These are phyloP conservation scores for Cheilosia pagana DNA, from an alignment of 2,888 invertebrate species.

Conservation along the genomic window DNA sequence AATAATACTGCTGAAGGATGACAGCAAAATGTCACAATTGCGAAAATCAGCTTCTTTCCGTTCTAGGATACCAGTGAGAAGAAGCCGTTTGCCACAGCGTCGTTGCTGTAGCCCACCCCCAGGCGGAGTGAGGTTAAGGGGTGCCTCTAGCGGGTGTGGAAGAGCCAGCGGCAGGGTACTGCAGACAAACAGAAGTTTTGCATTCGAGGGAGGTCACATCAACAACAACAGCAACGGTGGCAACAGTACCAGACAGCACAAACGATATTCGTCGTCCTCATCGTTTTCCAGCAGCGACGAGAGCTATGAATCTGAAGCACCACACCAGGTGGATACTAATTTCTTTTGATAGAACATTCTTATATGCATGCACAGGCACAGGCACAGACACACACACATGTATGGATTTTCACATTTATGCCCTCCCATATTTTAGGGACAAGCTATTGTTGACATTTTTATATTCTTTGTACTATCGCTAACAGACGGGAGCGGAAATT, in stretches of 20 bases:
- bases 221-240: slow-evolving; percentile 36
- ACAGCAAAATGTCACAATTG: slow-evolving; percentile 78
- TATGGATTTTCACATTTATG: slow-evolving; percentile 39
- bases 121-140: slow-evolving; percentile 58
- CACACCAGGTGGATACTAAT: slow-evolving; percentile 77
- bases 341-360: slow-evolving; percentile 56
- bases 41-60: slow-evolving; percentile 80
- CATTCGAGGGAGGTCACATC: slow-evolving; percentile 64
- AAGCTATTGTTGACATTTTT: slow-evolving; percentile 64
- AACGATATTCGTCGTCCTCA: slow-evolving; percentile 77
- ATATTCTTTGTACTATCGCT: slow-evolving; percentile 32
- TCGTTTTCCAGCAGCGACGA: slow-evolving; percentile 79
- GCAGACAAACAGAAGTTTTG: slow-evolving; percentile 75
- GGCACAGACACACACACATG: neutral
- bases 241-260: slow-evolving; percentile 44
- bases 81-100: slow-evolving; percentile 76
- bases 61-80: slow-evolving; percentile 79
- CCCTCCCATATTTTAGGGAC: slow-evolving; percentile 1
- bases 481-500: slow-evolving; percentile 21
- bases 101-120: slow-evolving; percentile 77
- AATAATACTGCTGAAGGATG: slow-evolving; percentile 74
- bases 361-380: slow-evolving; percentile 49
- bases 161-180: slow-evolving; percentile 57
- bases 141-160: slow-evolving; percentile 56
- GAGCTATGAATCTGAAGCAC: slow-evolving; percentile 78